phyloP scores from a whole-genome alignment of 2,888 invertebrate species.

The Mythimna vitellina region DNA sequence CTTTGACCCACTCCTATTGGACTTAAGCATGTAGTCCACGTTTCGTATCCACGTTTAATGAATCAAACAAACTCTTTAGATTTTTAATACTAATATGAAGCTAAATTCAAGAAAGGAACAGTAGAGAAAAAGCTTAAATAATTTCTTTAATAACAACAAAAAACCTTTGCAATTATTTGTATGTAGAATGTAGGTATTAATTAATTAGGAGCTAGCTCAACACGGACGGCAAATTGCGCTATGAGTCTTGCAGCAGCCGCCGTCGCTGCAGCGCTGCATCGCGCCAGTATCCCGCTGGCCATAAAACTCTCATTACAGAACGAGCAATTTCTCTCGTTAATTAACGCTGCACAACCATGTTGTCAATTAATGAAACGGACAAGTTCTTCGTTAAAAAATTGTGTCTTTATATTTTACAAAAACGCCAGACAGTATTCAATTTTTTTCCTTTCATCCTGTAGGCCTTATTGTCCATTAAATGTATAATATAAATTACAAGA shows the following conservation, averaged over 20 bases:
- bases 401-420: slow-evolving; percentile 44
- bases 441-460: slow-evolving; percentile 7
- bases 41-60: too few relatives aligned
- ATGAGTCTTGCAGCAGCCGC: slow-evolving; percentile 72
- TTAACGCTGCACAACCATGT: slow-evolving; percentile 76
- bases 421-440: background rate
- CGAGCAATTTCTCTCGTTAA: slow-evolving; percentile 80
- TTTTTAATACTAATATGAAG: background rate
- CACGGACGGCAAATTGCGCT: slow-evolving; percentile 73
- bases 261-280: slow-evolving; percentile 22
- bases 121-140: slow-evolving; percentile 15
- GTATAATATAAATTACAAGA: slow-evolving; percentile 23
- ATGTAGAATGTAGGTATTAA: slow-evolving; percentile 72
- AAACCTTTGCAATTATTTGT: slow-evolving; percentile 66
- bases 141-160: slow-evolving; percentile 41
- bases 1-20: too few relatives aligned
- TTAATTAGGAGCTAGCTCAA: slow-evolving; percentile 73
- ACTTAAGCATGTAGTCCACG: too few relatives aligned
- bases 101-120: slow-evolving; percentile 1
- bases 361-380: slow-evolving; percentile 74
- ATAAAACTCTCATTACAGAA: slow-evolving; percentile 80
- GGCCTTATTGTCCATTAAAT: slow-evolving; percentile 34
- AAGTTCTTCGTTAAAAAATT: slow-evolving; percentile 58
- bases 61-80: background rate
- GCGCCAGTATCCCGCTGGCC: slow-evolving; percentile 68